These are phyloP conservation scores for Sphenopsis melanotis DNA, from an alignment of 2,797 vertebrate genomes.

Conservation along the genomic window DNA sequence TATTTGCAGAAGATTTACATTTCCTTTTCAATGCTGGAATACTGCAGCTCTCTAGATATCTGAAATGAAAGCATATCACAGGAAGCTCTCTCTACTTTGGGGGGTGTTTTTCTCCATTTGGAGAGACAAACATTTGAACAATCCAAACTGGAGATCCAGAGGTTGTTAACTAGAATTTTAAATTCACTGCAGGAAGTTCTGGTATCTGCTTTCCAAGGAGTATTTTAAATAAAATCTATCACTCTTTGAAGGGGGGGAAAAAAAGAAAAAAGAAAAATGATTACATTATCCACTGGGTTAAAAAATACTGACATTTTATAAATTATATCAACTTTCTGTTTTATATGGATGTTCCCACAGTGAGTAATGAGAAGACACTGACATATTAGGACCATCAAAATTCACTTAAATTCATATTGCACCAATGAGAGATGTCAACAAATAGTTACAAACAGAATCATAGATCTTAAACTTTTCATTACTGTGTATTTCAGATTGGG, in stretches of 20 bases:
- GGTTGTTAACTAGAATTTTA: background rate
- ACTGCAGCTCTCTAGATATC: constrained; percentile 87
- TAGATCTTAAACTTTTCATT: background rate
- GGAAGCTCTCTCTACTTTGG: background rate
- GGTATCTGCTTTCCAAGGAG: background rate
- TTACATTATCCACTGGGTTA: background rate
- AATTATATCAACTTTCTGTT: background rate
- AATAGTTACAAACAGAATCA: background rate
- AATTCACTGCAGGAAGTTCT: background rate
- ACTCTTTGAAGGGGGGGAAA: background rate
- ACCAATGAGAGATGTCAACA: accelerated
- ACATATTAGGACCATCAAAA: background rate
- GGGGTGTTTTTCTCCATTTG: background rate
- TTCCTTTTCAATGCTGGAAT: constrained; percentile 85
- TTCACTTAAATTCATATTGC: background rate
- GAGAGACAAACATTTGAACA: background rate
- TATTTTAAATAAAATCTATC: background rate
- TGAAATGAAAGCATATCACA: constrained; percentile 35
- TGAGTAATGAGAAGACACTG: background rate
- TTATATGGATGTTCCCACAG: background rate
- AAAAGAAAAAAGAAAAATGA: background rate
- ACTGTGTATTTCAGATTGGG: background rate
- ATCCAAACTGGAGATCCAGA: background rate
- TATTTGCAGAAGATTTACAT: constrained; percentile 76
- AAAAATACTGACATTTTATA: background rate